Evolutionary conservation across 2,797 vertebrate genomes (phyloP), one percentile per base, ranked within the genome.

Genomic region (Trachurus trachurus): DNA sequence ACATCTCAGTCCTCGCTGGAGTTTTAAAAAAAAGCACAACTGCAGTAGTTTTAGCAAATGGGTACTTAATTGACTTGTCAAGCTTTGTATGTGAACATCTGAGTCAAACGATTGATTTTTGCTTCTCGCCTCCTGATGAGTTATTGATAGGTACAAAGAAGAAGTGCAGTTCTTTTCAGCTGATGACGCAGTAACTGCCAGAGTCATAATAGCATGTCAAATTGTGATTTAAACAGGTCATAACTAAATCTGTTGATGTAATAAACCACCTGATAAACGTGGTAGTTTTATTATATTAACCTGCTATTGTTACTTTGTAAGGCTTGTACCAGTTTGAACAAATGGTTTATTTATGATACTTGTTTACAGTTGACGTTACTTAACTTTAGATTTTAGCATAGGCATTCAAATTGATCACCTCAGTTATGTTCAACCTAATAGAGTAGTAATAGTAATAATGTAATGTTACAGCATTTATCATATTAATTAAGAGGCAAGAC

Each of bases 21-120:
- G 45, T 52, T 68, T n/a, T n/a, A n/a, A n/a, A n/a, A 39, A 83
- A 83, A 89, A 87, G 85, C 86, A 92, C 90, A 92, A 89, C 67
- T 80, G 74, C 83, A 83, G 81, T 84, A 84, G 82, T 85, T 83
- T 84, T 84, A 87, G 74, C 76, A 76, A 82, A 78, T 54, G 49
- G 76, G 87, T 88, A 88, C 88, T 80, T 76, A 60, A 78, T 71
- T 75, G 58, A 89, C 57, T 67, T 74, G 66, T 86, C 72, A 66
- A 72, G 80, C 49, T 69, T 81, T 71, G 65, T 82, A 58, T 80
- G 74, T 87, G 78, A 75, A 70, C 47, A 17, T 72, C 61, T 79
- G 59, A 87, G 82, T 83, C 78, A 84, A 81, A 86, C 69, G 64
- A 76, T 82, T 3, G 34, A 74, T 74, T 62, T 81, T 70, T 45